Base-by-base conservation (phyloP, 2,797 vertebrate genomes). In the Octomys mimax region DNA sequence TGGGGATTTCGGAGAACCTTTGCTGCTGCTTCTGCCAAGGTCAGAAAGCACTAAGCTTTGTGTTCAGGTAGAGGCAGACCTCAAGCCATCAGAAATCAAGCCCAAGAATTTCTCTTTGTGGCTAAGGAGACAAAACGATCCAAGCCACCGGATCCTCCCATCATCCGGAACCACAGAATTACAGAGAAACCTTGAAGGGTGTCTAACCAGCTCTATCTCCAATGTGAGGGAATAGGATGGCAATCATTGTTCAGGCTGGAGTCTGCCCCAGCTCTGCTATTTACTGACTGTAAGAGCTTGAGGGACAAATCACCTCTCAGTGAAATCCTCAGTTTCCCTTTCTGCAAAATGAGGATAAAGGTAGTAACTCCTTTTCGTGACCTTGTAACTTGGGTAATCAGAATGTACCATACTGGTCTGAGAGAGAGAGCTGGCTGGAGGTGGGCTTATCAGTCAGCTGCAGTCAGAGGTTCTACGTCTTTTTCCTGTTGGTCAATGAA, bases 1-100 rank as follows among this genome's bases (percentile, higher is more conserved):
- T 8, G 0, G 0, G n/a, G 31, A 6, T 14, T 59, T 2, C 21
- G 54, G 26, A 13, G 66, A 3, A 0, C 1, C 0, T 24, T 6
- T 49, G 66, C 78, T 3, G 7, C 84, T 1, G 46, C 31, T 36
- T 52, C 22, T 4, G 1, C 31, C 70, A 21, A n/a, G 12, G 5
- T 86, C 71, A 39, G 16, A 1, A 28, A 19, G 73, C 68, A 3
- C 16, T 42, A 26, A 28, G 84, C 88, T 71, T 52, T 66, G 24
- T 39, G 39, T 73, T 66, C 57, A 31, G 5, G 3, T 0, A 26
- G 39, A 68, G n/a, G 36, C 26, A 26, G 33, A 66, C 16, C 7
- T 46, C 57, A 91, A 71, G 57, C 77, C 46, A 18, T 6, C 8
- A 19, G 68, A 59, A 57, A 71, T 39, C 11, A 46, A 36, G 49